Base-by-base conservation (phyloP, 2,113 vertebrate genomes). In the Varanus salvator region DNA sequence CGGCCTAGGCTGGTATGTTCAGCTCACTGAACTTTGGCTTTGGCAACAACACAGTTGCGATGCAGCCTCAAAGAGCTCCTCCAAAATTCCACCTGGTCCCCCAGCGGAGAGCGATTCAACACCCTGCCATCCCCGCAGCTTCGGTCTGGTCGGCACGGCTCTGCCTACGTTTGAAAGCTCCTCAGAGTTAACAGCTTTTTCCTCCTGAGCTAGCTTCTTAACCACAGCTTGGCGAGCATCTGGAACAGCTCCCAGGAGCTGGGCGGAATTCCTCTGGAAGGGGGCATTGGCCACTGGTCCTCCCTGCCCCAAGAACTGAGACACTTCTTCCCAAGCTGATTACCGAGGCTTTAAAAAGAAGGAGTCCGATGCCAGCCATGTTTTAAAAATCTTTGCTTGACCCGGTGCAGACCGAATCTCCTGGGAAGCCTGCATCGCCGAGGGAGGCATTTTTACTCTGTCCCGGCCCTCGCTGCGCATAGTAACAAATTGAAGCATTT, bases 401-500 rank as follows among this genome's bases (percentile, higher is more conserved):
- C 74, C 19, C 38, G 50, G 17, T 29, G 54, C 23, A 68, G 88
- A 69, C 25, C 8, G 11, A 78, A 85, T 78, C 82, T 78, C 60
- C 82, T n/a, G 5, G 75, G 60, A 54, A 31, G 23, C 82, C 74
- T 12, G 6, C n/a, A 52, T 77, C 74, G 38, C 50, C 6, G n/a
- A 69, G 60, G 88, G 72, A 68, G 75, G 66, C 12, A 54, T 44
- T 68, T 69, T 54, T 34, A 78, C n/a, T 23, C 74, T 34, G 11
- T 68, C 29, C 74, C 15, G 44, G 80, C 66, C 3, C n/a, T 85
- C 69, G 14, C 57, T 34, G 8, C 52, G 3, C 83, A 34, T 71
- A 21, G 75, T 8, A 78, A 90, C 48, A 80, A 80, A 90, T 84
- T 84, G 82, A 85, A 77, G 54, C 74, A 54, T 85, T 78, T 83